Conservation (phyloP, 2,888 invertebrate genomes). For the Leucophenga maculata region DNA sequence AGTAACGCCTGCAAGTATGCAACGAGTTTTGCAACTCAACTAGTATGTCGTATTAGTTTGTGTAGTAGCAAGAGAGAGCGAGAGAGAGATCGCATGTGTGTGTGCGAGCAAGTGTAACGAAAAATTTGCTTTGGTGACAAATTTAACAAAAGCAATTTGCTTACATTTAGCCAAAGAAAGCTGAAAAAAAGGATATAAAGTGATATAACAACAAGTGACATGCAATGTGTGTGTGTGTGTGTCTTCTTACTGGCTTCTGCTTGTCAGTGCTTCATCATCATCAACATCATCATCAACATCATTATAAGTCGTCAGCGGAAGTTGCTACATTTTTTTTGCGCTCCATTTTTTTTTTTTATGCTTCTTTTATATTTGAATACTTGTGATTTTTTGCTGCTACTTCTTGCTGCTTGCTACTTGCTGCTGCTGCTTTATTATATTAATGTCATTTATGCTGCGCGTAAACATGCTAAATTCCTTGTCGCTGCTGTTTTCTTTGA, state of each 20-base stretch:
- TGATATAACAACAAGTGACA: constrained; percentile 38
- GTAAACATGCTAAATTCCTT: constrained; percentile 36
- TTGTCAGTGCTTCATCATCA: constrained; percentile 28
- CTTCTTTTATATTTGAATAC: constrained; percentile 13
- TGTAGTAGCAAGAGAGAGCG: constrained; percentile 41
- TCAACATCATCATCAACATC: background rate
- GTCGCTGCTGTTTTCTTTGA: constrained; percentile 47
- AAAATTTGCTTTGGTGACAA: constrained; percentile 45
- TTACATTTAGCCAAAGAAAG: constrained; percentile 42
- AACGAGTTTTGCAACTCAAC: background rate
- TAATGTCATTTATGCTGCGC: constrained; percentile 60
- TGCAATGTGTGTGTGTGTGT: constrained; percentile 30
- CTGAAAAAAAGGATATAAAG: constrained; percentile 20
- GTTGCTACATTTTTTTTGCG: background rate
- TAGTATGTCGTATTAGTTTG: constrained; percentile 36
- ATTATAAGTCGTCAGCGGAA: background rate
- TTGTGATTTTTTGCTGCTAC: constrained; percentile 2
- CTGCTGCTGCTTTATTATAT: constrained; percentile 59
- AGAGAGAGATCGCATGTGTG: constrained; percentile 26
- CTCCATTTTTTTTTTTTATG: constrained; percentile 12
- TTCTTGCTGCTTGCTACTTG: no score
- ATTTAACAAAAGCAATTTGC: constrained; percentile 64
- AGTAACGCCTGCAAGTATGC: constrained; percentile 33
- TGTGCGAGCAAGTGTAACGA: constrained; percentile 22
- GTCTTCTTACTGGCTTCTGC: constrained; percentile 44